Evolutionary conservation across 2,888 invertebrate species (phyloP).

Genomic region (Ethmia dodecea): DNA sequence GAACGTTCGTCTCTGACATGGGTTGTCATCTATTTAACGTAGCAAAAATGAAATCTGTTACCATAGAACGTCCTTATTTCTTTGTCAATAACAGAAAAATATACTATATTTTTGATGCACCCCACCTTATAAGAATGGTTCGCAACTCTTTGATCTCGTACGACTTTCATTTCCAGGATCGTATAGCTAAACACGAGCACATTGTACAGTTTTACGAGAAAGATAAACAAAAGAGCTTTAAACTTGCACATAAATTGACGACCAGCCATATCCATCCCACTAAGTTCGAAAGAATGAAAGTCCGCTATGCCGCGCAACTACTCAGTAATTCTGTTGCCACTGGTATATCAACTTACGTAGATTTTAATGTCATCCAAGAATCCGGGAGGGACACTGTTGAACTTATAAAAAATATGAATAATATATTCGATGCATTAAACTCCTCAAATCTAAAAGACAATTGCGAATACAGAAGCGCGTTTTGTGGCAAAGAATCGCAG

Average conservation of each 20-base stretch:
- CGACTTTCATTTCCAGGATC: constrained; percentile 24
- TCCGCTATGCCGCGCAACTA: constrained; percentile 24
- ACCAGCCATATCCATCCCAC: constrained; percentile 26
- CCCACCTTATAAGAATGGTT: constrained; percentile 26
- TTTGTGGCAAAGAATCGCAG: constrained; percentile 16
- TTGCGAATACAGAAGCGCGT: constrained; percentile 12
- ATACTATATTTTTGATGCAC: constrained; percentile 30
- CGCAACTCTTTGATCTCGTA: constrained; percentile 23
- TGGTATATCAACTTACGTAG: constrained; percentile 20
- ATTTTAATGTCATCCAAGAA: constrained; percentile 13
- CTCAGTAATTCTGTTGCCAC: constrained; percentile 29
- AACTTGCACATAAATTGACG: constrained; percentile 27
- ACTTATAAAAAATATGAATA: constrained; percentile 17
- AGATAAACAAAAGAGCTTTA: constrained; percentile 21
- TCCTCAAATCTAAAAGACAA: constrained; percentile 11
- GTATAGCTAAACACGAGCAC: constrained; percentile 1
- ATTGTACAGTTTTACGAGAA: constrained; percentile 19
- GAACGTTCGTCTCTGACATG: constrained; percentile 20
- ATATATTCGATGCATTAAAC: constrained; percentile 20
- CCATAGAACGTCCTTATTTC: constrained; percentile 1
- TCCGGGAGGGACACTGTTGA: constrained; percentile 13
- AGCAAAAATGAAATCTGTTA: constrained; percentile 6
- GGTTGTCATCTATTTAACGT: constrained; percentile 19
- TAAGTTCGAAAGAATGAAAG: constrained; percentile 18
- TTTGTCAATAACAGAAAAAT: neutral